These are phyloP conservation scores for Dryoscopus gambensis DNA, from an alignment of 2,113 vertebrate genomes.

Conservation along the genomic window DNA sequence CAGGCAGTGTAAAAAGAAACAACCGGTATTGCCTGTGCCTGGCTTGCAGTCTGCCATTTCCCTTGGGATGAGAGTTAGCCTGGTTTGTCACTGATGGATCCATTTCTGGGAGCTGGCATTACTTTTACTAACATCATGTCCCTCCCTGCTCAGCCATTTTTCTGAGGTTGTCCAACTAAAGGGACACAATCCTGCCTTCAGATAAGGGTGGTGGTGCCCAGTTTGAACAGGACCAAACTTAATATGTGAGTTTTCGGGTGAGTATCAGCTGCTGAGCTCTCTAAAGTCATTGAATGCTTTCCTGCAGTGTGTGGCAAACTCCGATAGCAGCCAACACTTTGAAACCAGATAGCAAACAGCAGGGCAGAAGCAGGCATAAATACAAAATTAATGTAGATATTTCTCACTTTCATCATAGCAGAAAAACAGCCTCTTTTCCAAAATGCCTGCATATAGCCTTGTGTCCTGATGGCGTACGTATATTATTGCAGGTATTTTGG, in stretches of 20 bases:
- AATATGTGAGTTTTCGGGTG: background rate
- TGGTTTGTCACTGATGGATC: background rate
- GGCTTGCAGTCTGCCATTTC: background rate
- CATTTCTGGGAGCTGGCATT: background rate
- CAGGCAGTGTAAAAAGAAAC: background rate
- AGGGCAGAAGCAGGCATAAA: slow-evolving; percentile 1
- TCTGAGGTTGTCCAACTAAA: background rate
- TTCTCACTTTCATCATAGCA: slow-evolving; percentile 26
- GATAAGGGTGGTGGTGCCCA: background rate
- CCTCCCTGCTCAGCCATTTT: background rate
- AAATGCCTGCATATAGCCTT: background rate
- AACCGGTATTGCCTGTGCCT: background rate
- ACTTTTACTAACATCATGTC: background rate
- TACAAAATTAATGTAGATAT: slow-evolving; percentile 28
- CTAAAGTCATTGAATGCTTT: background rate
- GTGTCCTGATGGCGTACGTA: background rate
- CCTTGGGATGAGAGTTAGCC: background rate
- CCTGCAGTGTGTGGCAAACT: background rate
- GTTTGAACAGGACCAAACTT: background rate
- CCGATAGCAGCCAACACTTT: background rate
- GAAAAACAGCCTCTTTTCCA: slow-evolving; percentile 1
- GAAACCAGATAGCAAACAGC: background rate
- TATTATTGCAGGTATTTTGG: slow-evolving; percentile 30
- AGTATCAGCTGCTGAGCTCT: background rate
- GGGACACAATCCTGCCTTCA: background rate